Conservation (phyloP, 2,888 invertebrate species). For the Brachypalpus laphriformis region DNA sequence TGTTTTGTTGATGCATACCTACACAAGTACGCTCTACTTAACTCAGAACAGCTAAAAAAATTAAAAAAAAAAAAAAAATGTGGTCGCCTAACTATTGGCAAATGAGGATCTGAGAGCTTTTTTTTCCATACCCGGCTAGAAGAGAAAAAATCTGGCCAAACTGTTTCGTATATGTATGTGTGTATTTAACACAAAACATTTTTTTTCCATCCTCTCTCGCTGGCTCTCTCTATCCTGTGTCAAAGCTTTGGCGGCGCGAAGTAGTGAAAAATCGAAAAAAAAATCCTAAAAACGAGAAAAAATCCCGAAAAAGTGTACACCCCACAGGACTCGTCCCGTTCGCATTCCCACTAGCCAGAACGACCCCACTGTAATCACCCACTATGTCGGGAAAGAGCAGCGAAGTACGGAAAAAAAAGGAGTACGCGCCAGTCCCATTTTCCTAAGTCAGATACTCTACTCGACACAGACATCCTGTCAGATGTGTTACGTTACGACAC, state of each 20-base stretch:
- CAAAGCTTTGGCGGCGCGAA: conserved; percentile 70
- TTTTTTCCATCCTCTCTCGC: conserved; percentile 58
- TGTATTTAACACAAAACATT: conserved; percentile 59
- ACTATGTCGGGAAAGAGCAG: conserved; percentile 1
- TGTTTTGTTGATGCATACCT: conserved; percentile 74
- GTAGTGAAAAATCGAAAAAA: conserved; percentile 56
- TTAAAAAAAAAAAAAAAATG: conserved; percentile 48
- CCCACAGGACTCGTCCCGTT: conserved; percentile 29
- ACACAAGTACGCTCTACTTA: conserved; percentile 73
- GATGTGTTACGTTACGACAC: conserved; percentile 50
- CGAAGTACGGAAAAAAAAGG: not conserved
- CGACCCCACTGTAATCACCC: conserved; percentile 27
- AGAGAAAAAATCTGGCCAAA: conserved; percentile 70
- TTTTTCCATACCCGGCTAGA: conserved; percentile 64
- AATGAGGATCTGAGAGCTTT: conserved; percentile 74
- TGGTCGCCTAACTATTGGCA: conserved; percentile 74
- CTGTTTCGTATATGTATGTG: conserved; percentile 42
- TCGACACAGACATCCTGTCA: conserved; percentile 54
- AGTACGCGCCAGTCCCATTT: conserved; percentile 52
- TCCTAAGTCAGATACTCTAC: conserved; percentile 51
- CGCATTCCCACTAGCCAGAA: not conserved
- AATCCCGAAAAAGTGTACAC: conserved; percentile 58
- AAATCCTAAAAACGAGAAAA: conserved; percentile 71
- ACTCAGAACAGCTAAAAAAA: conserved; percentile 49
- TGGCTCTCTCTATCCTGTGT: conserved; percentile 66